These are phyloP conservation scores for Scolopax rusticola DNA, from an alignment of 2,797 vertebrate genomes.

Conservation along the genomic window DNA sequence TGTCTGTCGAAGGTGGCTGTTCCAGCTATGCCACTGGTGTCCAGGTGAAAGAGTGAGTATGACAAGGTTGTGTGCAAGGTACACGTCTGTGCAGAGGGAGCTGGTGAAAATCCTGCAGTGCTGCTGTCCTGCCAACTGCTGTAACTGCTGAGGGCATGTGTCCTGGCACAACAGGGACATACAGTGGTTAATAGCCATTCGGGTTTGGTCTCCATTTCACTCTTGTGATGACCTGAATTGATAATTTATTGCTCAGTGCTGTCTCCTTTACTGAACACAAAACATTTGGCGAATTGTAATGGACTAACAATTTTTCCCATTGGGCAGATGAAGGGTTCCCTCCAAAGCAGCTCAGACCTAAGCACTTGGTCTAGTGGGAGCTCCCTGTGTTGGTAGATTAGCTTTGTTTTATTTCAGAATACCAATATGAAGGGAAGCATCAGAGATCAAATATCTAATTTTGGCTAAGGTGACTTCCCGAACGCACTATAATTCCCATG, in stretches of 20 bases:
- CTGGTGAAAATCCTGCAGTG: background rate
- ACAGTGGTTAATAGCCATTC: background rate
- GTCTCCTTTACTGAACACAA: background rate
- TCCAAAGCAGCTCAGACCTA: background rate
- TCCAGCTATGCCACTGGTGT: conserved; percentile 86
- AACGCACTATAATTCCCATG: background rate
- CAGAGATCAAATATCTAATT: background rate
- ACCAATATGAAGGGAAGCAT: background rate
- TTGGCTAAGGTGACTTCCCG: background rate
- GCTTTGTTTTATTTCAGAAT: background rate
- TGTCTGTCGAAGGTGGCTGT: conserved; percentile 86
- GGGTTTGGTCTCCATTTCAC: background rate
- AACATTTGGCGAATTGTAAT: background rate
- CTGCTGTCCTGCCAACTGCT: background rate
- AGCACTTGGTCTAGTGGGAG: background rate
- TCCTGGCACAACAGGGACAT: background rate
- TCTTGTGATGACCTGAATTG: background rate
- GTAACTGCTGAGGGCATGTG: background rate
- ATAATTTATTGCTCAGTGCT: background rate
- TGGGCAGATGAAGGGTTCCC: background rate
- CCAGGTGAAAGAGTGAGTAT: conserved; percentile 95
- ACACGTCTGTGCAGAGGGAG: background rate
- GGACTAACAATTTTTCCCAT: background rate
- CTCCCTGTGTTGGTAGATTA: background rate
- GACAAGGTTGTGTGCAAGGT: background rate